Evolutionary conservation across 1,140 invertebrate genomes (phyloP).

Genomic region (Dinoponera quadriceps): DNA sequence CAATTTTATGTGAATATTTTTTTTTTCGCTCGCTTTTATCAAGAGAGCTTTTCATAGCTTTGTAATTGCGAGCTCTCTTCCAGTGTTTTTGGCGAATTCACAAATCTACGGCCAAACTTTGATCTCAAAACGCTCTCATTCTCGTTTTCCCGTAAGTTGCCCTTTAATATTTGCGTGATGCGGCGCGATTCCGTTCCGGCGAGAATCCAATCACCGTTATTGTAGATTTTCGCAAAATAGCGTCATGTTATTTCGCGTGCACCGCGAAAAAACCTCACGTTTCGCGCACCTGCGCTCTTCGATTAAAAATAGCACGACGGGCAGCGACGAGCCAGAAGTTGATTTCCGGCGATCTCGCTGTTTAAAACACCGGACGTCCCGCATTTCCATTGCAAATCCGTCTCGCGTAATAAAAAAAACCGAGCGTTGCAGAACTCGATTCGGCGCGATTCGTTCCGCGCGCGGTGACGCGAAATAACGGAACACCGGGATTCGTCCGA

Average conservation of each 20-base stretch:
- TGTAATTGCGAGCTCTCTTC: neutral
- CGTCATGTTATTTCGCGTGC: neutral
- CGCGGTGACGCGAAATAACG: slow-evolving; percentile 38
- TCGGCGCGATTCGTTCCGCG: slow-evolving; percentile 8
- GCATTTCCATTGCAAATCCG: slow-evolving; percentile 58
- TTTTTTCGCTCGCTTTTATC: neutral
- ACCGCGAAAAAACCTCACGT: neutral
- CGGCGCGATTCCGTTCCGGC: no score
- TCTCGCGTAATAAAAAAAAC: slow-evolving; percentile 37
- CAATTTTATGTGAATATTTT: slow-evolving; percentile 7
- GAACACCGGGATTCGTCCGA: neutral
- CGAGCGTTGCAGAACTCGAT: slow-evolving; percentile 10
- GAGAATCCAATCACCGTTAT: neutral
- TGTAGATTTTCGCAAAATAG: neutral
- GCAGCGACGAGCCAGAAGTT: slow-evolving; percentile 22
- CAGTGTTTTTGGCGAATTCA: no score
- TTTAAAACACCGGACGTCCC: slow-evolving; percentile 22
- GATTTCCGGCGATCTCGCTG: slow-evolving; percentile 20
- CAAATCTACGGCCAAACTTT: neutral
- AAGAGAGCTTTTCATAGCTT: neutral
- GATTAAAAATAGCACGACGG: slow-evolving; percentile 10
- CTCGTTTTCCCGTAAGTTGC: neutral
- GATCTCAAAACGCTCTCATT: neutral
- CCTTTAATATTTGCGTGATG: neutral
- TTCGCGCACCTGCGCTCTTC: neutral